These are phyloP conservation scores for Biston stratarius DNA, from an alignment of 2,888 invertebrate species.

Conservation along the genomic window DNA sequence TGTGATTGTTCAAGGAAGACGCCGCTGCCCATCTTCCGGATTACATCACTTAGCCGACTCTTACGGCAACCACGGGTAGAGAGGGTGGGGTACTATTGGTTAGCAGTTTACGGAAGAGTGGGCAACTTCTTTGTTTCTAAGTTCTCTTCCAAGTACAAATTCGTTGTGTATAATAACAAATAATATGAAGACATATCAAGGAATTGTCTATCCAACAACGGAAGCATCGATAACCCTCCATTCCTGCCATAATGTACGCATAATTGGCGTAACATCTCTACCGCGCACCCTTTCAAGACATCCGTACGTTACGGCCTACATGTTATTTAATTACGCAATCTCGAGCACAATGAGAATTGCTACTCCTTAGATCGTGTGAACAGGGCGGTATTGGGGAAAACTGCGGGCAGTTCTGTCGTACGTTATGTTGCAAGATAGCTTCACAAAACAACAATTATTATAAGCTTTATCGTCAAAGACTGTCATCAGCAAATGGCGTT, in stretches of 20 bases:
- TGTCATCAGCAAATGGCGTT: too few species aligned
- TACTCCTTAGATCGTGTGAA: slow-evolving; percentile 58
- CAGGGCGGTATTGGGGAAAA: slow-evolving; percentile 21
- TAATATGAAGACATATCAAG: slow-evolving; percentile 19
- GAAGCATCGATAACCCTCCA: slow-evolving; percentile 79
- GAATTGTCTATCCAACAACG: slow-evolving; percentile 19
- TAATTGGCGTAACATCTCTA: slow-evolving; percentile 86
- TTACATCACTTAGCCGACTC: too few species aligned
- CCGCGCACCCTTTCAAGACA: slow-evolving; percentile 84
- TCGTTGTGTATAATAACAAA: too few species aligned
- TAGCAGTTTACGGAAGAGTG: too few species aligned
- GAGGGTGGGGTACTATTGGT: too few species aligned
- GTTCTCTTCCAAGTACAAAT: too few species aligned
- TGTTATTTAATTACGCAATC: slow-evolving; percentile 86
- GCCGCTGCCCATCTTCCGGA: too few species aligned
- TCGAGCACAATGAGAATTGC: slow-evolving; percentile 81
- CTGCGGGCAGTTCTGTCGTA: neutral
- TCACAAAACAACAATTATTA: too few species aligned
- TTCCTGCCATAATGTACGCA: slow-evolving; percentile 84
- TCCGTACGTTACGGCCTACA: slow-evolving; percentile 82
- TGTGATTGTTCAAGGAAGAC: too few species aligned
- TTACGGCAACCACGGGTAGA: too few species aligned
- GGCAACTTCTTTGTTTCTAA: too few species aligned
- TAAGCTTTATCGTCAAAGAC: too few species aligned
- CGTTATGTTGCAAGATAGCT: neutral